phyloP scores from a whole-genome alignment of 2,888 invertebrate species.

The Resseliella maxima region DNA sequence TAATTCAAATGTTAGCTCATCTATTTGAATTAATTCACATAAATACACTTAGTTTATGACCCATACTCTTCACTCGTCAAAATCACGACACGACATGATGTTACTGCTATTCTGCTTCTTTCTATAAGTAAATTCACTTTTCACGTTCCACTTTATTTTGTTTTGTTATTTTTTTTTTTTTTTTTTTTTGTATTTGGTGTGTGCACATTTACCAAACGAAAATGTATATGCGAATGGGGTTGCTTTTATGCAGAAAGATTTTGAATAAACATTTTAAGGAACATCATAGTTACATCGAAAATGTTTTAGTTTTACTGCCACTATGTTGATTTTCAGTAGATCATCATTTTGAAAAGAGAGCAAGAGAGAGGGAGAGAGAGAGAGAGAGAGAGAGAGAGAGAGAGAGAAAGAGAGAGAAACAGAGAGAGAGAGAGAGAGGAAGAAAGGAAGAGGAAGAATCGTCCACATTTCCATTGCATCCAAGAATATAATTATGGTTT shows the following conservation, averaged over 20 bases:
- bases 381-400: no score
- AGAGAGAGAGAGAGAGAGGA: no score
- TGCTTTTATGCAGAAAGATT: neutral
- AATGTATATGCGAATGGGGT: neutral
- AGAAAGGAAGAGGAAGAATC: no score
- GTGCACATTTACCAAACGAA: neutral
- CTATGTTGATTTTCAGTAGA: no score
- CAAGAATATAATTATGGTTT: slow-evolving; percentile 12
- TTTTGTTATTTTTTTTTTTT: neutral
- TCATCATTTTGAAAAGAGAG: no score
- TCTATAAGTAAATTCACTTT: slow-evolving; percentile 11
- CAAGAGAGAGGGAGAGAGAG: no score
- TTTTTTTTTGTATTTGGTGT: neutral
- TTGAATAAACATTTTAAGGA: slow-evolving; percentile 15
- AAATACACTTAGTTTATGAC: neutral
- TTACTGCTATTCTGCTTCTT: neutral
- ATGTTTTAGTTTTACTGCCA: slow-evolving; percentile 39
- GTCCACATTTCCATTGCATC: neutral
- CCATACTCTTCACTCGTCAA: neutral
- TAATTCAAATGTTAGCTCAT: neutral
- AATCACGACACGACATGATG: neutral
- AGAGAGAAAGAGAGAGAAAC: no score
- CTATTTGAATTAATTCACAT: neutral
- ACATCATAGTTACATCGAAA: neutral
- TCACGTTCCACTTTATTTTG: neutral